A percentile compares a stretch with the other conserved stretches of the same genome.
phyloP scores from a whole-genome alignment of 2,113 vertebrate genomes.

The Cyphomyrus discorhynchus region DNA sequence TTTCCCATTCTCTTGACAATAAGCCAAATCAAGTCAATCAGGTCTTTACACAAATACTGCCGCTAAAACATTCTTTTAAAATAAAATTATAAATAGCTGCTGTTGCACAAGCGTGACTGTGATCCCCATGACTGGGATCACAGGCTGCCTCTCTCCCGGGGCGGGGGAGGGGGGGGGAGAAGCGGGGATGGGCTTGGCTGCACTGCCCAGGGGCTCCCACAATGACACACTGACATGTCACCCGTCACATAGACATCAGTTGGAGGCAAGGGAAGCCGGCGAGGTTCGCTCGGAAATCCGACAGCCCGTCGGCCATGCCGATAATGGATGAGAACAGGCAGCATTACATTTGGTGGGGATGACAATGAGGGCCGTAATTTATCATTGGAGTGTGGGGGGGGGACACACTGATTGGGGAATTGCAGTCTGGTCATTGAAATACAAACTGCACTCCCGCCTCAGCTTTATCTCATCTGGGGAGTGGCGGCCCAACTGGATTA shows the following conservation, averaged over 20 bases:
- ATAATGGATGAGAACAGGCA: constrained; percentile 40
- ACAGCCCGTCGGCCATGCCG: constrained; percentile 20
- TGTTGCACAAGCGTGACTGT: not conserved
- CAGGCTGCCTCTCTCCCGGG: not conserved
- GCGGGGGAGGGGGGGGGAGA: too few relatives aligned
- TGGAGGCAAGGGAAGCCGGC: constrained; percentile 40
- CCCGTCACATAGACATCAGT: constrained; percentile 40
- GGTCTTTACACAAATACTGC: not conserved
- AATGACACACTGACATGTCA: constrained; percentile 47
- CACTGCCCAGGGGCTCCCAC: constrained; percentile 15
- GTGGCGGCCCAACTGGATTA: constrained; percentile 35
- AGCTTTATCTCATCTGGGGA: constrained; percentile 38
- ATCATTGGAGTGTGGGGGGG: constrained; percentile 27
- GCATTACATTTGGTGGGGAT: constrained; percentile 27
- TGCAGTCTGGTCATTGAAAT: constrained; percentile 39
- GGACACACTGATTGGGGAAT: constrained; percentile 38
- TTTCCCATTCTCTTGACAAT: not conserved
- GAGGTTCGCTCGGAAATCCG: constrained; percentile 40
- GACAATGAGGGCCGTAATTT: constrained; percentile 38
- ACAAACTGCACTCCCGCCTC: constrained; percentile 27
- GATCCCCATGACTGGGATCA: not conserved
- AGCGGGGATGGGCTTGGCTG: not conserved
- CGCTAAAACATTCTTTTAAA: not conserved
- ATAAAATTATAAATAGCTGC: constrained; percentile 4
- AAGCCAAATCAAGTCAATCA: not conserved